Conservation (phyloP, 2,113 vertebrate species). For the Sula dactylatra region DNA sequence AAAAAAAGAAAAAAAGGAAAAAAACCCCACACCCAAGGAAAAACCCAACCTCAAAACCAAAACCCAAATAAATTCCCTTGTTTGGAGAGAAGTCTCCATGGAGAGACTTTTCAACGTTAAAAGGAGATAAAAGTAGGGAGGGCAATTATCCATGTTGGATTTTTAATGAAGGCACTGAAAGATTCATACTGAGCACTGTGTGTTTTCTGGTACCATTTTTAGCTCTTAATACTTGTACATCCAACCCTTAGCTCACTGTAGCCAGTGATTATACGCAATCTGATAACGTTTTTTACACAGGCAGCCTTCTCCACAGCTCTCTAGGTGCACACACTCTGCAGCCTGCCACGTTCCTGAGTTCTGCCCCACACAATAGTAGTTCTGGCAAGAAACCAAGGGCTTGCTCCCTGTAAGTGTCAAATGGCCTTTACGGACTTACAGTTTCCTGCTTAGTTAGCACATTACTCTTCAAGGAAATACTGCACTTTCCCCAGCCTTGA, state of each 20-base stretch:
- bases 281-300: fast-evolving
- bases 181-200: background rate
- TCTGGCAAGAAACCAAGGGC: background rate
- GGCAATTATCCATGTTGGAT: background rate
- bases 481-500: background rate
- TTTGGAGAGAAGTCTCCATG: background rate
- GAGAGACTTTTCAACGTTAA: background rate
- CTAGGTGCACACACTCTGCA: background rate
- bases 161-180: background rate
- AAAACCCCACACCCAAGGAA: background rate
- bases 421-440: background rate
- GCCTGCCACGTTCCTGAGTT: background rate
- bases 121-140: background rate
- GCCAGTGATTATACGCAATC: background rate
- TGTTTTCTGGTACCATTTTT: background rate
- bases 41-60: background rate
- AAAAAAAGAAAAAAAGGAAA: background rate
- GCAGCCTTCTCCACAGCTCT: background rate
- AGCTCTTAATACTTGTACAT: background rate
- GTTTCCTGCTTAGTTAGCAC: background rate
- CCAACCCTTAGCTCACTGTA: background rate
- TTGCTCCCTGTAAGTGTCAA: background rate
- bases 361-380: background rate
- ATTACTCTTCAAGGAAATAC: background rate
- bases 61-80: background rate